Evolutionary conservation across 1,140 invertebrate genomes (phyloP).

Genomic region (Drosophila parabipectinata): DNA sequence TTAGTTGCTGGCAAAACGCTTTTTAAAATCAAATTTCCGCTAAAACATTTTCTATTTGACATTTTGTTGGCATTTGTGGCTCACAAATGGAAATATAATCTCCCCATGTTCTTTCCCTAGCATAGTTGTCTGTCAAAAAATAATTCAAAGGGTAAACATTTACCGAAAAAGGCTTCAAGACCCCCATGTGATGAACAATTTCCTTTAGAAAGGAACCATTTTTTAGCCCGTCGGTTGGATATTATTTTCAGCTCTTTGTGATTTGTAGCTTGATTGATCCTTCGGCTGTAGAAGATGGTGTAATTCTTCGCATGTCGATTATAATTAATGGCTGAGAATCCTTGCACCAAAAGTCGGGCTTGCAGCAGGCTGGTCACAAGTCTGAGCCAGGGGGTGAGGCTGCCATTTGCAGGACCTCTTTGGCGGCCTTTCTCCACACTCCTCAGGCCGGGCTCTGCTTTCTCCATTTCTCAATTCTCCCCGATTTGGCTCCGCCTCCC

Average conservation of each 20-base stretch:
- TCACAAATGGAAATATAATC: conserved; percentile 49
- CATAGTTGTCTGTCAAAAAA: conserved; percentile 23
- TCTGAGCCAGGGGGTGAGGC: background rate
- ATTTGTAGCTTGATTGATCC: conserved; percentile 71
- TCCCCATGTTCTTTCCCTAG: background rate
- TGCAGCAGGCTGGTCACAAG: conserved; percentile 9
- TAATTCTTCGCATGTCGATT: conserved; percentile 46
- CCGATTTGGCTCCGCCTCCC: conserved; percentile 69
- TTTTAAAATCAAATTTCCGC: conserved; percentile 83
- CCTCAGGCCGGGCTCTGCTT: background rate
- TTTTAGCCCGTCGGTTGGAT: conserved; percentile 41
- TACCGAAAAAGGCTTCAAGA: background rate
- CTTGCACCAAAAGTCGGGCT: conserved; percentile 57
- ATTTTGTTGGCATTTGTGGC: conserved; percentile 63
- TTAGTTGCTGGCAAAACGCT: conserved; percentile 82
- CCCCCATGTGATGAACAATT: conserved; percentile 34
- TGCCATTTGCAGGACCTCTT: conserved; percentile 4
- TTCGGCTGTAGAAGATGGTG: conserved; percentile 10
- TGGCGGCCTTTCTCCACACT: background rate
- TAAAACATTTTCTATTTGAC: conserved; percentile 78
- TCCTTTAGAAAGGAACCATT: conserved; percentile 1
- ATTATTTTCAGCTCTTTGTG: conserved; percentile 53
- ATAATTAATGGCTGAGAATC: conserved; percentile 69
- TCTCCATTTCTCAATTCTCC: conserved; percentile 9
- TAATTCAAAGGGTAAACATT: conserved; percentile 9